Conservation (phyloP, 1,140 invertebrate species). For the Ditylenchus dipsaci region DNA sequence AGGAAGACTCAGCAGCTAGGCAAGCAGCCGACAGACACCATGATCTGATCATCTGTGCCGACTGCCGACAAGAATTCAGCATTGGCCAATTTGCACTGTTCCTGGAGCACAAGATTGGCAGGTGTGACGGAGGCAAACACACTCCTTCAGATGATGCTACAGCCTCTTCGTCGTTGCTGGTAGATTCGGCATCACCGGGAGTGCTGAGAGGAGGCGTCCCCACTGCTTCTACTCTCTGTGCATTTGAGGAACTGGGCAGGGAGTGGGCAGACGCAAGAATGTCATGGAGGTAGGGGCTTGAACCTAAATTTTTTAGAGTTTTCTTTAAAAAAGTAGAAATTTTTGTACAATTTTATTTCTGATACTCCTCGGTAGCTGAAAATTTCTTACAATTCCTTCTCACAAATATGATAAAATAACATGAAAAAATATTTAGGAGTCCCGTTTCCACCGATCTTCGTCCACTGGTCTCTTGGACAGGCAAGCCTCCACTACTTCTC, state of each 20-base stretch:
- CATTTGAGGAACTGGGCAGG: neutral
- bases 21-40: conserved; percentile 2
- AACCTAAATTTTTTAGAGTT: too few relatives aligned
- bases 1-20: neutral
- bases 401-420: neutral
- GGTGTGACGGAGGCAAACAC: conserved; percentile 40
- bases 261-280: neutral
- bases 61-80: conserved; percentile 45
- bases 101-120: conserved; percentile 53
- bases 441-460: conserved; percentile 11
- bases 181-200: conserved; percentile 5
- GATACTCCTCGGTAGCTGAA: neutral
- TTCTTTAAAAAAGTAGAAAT: too few relatives aligned
- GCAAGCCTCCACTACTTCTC: neutral
- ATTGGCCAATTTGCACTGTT: conserved; percentile 44
- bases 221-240: conserved; percentile 13
- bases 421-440: neutral
- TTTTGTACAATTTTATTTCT: conserved; percentile 1
- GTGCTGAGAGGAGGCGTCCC: conserved; percentile 16
- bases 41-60: conserved; percentile 51
- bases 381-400: too few relatives aligned
- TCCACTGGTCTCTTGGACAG: neutral
- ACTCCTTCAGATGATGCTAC: conserved; percentile 16
- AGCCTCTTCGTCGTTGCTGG: conserved; percentile 6
- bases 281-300: neutral